These are phyloP conservation scores for Ammodytes dubius DNA, from an alignment of 2,113 vertebrate species.

Conservation along the genomic window DNA sequence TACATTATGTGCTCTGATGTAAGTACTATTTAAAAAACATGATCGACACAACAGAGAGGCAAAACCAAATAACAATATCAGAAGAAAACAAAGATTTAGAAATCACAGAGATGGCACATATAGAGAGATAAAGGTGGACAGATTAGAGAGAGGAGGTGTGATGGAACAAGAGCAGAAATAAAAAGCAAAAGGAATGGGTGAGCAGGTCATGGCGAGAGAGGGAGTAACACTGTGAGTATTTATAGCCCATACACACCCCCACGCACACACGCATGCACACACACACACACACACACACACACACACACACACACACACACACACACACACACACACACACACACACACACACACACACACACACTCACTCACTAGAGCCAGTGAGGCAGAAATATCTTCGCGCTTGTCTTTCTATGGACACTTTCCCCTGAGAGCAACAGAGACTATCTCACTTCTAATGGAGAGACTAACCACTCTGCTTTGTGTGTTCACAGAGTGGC, in stretches of 20 bases:
- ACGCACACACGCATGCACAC: not conserved
- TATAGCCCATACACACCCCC: conserved; percentile 56
- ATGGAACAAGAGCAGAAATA: conserved; percentile 10
- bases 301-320: conserved; percentile 38
- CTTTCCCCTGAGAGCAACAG: conserved; percentile 53
- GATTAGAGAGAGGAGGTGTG: conserved; percentile 1
- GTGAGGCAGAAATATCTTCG: conserved; percentile 71
- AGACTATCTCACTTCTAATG: conserved; percentile 55
- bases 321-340: conserved; percentile 36
- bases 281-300: conserved; percentile 29
- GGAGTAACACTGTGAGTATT: conserved; percentile 72
- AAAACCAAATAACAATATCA: not conserved
- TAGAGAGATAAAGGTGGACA: conserved; percentile 20
- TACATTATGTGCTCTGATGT: not conserved
- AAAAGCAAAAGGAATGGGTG: conserved; percentile 32
- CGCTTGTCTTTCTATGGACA: conserved; percentile 65
- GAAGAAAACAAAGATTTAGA: conserved; percentile 5
- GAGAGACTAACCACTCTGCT: conserved; percentile 43
- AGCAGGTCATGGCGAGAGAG: conserved; percentile 52
- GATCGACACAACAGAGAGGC: conserved; percentile 11
- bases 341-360: conserved; percentile 37
- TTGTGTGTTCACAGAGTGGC: conserved; percentile 36
- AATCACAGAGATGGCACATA: not conserved
- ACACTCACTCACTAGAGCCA: conserved; percentile 48
- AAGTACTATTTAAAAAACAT: not conserved